Evolutionary conservation across 2,113 vertebrate species (phyloP).

Genomic region (Proteles cristata): DNA sequence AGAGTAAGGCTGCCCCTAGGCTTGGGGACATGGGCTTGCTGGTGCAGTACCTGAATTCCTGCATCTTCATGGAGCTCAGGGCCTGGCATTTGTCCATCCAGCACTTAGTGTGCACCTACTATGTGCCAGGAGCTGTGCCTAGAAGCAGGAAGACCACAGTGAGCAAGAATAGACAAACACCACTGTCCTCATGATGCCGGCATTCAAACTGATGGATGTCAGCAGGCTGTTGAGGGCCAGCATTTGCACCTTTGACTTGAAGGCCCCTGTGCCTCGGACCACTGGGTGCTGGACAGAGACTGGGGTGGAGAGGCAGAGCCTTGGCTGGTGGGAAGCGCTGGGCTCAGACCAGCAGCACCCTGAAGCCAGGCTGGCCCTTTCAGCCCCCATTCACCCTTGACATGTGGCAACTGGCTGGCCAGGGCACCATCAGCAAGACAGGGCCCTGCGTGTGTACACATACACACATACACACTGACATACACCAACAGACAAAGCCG

Average conservation of each 20-base stretch:
- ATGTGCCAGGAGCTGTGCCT: background rate
- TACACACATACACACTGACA: background rate
- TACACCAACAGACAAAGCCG: background rate
- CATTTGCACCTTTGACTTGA: background rate
- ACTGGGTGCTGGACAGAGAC: background rate
- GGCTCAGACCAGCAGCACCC: background rate
- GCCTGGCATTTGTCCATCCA: background rate
- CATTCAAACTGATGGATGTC: background rate
- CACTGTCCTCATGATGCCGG: background rate
- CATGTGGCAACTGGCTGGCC: background rate
- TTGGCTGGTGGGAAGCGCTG: background rate
- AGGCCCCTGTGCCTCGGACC: background rate
- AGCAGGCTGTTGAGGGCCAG: background rate
- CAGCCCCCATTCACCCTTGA: background rate
- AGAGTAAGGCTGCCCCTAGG: background rate
- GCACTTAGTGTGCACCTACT: background rate
- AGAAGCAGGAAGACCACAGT: background rate
- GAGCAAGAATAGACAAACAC: background rate
- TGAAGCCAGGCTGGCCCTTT: background rate
- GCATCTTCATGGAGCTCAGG: accelerated
- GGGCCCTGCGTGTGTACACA: accelerated
- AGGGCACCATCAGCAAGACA: background rate
- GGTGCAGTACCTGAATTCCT: background rate
- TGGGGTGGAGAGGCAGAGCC: background rate
- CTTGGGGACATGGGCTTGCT: background rate